Evolutionary conservation across 2,888 invertebrate species (phyloP).

Genomic region (Leptinotarsa haldemani): DNA sequence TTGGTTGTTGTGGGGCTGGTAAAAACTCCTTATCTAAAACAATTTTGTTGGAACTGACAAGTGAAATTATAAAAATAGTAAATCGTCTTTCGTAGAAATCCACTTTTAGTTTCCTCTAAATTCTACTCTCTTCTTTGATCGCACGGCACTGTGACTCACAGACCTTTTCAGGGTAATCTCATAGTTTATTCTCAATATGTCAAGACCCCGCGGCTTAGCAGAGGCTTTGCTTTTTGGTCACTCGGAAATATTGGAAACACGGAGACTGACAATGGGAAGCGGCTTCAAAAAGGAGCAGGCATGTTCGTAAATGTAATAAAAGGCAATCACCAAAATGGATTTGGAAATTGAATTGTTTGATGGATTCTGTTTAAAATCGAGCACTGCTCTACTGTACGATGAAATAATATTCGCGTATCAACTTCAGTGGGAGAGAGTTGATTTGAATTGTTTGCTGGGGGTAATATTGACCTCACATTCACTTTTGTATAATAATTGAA

Average conservation of each 20-base stretch:
- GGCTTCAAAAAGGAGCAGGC: constrained; percentile 36
- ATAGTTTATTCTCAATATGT: constrained; percentile 53
- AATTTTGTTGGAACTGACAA: too few species aligned
- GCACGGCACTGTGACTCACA: constrained; percentile 4
- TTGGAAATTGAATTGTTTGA: constrained; percentile 44
- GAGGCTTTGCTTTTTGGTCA: constrained; percentile 41
- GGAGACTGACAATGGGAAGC: constrained; percentile 33
- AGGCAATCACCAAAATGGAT: constrained; percentile 43
- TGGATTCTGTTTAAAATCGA: constrained; percentile 26
- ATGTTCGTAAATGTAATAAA: constrained; percentile 39
- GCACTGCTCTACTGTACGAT: neutral
- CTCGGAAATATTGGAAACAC: constrained; percentile 47
- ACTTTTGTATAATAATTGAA: too few species aligned
- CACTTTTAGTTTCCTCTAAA: neutral
- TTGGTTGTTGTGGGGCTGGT: too few species aligned
- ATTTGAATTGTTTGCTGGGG: neutral
- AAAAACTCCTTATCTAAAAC: too few species aligned
- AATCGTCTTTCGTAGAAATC: neutral
- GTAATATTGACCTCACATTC: too few species aligned
- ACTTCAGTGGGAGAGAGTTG: neutral
- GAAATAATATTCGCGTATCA: neutral
- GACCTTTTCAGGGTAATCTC: constrained; percentile 46
- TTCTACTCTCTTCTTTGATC: neutral
- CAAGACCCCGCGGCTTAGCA: constrained; percentile 40
- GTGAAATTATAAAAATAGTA: too few species aligned